These are phyloP conservation scores for Scaptomyza tumidula DNA, from an alignment of 2,888 invertebrate species.

Conservation along the genomic window DNA sequence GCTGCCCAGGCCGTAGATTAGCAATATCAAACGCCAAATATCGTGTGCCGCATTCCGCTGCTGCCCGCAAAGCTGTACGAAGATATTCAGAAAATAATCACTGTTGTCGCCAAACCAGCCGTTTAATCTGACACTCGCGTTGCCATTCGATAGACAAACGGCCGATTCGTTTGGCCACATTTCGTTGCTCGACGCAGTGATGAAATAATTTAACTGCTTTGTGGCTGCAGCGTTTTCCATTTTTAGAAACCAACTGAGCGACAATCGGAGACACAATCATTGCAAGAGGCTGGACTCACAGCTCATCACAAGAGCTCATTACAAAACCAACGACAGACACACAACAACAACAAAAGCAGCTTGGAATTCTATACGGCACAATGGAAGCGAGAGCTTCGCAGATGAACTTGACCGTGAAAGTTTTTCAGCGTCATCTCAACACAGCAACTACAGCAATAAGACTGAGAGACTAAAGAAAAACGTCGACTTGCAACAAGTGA, in stretches of 20 bases:
- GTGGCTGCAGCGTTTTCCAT: constrained; percentile 47
- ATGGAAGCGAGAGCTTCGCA: constrained; percentile 48
- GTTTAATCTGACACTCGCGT: constrained; percentile 43
- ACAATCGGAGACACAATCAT: constrained; percentile 19
- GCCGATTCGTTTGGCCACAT: constrained; percentile 57
- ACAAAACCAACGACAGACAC: constrained; percentile 33
- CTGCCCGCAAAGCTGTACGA: constrained; percentile 60
- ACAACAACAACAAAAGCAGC: constrained; percentile 28
- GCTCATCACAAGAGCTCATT: constrained; percentile 26
- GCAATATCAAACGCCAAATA: constrained; percentile 79
- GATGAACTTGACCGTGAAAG: constrained; percentile 83
- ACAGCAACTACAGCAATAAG: constrained; percentile 12
- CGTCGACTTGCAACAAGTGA: constrained; percentile 69
- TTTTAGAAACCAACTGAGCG: constrained; percentile 56
- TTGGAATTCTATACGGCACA: constrained; percentile 62
- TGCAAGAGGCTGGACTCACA: constrained; percentile 24
- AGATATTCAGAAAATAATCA: constrained; percentile 63
- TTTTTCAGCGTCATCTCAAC: constrained; percentile 42
- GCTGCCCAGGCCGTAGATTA: constrained; percentile 75
- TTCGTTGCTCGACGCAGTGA: constrained; percentile 13
- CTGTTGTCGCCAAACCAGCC: constrained; percentile 39
- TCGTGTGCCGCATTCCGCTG: constrained; percentile 61
- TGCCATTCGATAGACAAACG: constrained; percentile 52
- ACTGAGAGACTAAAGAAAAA: constrained; percentile 30
- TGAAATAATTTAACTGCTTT: constrained; percentile 24